Percentiles rank a stretch among this genome's conserved stretches.
Conservation (phyloP, 2,797 vertebrate genomes). For the Tadarida brasiliensis region DNA sequence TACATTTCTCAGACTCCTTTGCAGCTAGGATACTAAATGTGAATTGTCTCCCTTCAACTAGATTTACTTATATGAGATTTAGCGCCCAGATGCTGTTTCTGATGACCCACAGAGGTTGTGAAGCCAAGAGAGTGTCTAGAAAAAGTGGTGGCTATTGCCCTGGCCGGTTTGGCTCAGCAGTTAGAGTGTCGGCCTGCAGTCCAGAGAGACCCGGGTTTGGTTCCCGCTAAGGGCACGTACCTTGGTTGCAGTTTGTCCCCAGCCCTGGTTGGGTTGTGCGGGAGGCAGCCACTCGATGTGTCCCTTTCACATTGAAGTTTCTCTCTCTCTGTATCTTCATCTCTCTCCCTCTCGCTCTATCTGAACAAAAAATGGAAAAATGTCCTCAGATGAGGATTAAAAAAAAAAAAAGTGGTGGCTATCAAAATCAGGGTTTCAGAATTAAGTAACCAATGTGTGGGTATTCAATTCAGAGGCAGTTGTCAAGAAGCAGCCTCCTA, state of each 20-base stretch:
- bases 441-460: background rate
- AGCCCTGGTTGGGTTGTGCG: too few relatives aligned
- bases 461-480: background rate
- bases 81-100: background rate
- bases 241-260: too few relatives aligned
- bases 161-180: too few relatives aligned
- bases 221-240: too few relatives aligned
- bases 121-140: background rate
- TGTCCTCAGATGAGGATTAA: too few relatives aligned
- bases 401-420: background rate
- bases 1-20: background rate
- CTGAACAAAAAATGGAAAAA: too few relatives aligned
- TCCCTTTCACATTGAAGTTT: too few relatives aligned
- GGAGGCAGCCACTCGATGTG: too few relatives aligned
- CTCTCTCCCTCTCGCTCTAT: too few relatives aligned
- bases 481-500: background rate
- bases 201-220: too few relatives aligned
- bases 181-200: too few relatives aligned
- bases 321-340: too few relatives aligned
- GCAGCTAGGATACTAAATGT: background rate
- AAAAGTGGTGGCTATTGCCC: background rate
- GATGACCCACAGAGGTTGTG: background rate
- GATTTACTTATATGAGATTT: constrained; percentile 29
- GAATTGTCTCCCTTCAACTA: background rate
- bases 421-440: constrained; percentile 11